Evolutionary conservation across 2,797 vertebrate genomes (phyloP).

Genomic region (Thripadectes ignobilis): DNA sequence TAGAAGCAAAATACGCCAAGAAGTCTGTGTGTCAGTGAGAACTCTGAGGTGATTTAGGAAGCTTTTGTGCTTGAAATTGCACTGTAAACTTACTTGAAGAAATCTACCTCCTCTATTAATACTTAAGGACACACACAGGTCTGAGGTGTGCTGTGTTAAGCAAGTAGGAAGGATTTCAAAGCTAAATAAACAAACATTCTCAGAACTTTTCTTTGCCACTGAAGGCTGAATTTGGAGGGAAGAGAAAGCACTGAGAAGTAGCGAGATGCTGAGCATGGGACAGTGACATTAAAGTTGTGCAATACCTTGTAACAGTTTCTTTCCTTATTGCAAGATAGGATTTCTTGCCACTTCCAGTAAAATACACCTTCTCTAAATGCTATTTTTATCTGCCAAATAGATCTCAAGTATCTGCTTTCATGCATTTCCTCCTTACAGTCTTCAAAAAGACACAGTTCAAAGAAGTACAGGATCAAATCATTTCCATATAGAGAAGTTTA

Average conservation of each 20-base stretch:
- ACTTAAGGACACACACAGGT: not conserved
- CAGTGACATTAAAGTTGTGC: not conserved
- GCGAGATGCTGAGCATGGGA: not conserved
- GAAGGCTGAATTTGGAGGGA: not conserved
- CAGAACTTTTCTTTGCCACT: not conserved
- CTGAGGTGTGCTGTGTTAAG: not conserved
- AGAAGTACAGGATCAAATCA: not conserved
- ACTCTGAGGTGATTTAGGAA: not conserved
- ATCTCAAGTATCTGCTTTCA: not conserved
- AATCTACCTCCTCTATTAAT: not conserved
- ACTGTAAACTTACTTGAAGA: not conserved
- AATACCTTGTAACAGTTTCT: not conserved
- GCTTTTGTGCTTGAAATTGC: not conserved
- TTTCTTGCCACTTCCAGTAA: not conserved
- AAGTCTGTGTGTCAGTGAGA: not conserved
- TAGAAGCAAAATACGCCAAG: not conserved
- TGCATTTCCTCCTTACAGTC: not conserved
- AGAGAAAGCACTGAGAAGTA: not conserved
- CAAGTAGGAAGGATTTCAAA: not conserved
- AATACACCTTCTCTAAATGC: not conserved
- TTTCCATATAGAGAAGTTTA: not conserved
- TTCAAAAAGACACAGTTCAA: not conserved
- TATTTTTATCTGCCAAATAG: slow-evolving; percentile 21
- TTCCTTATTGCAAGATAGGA: not conserved
- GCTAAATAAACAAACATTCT: not conserved